Evolutionary conservation across 1,140 invertebrate species (phyloP), one percentile per base, ranked within the genome.

Genomic region (Metaphire vulgaris): DNA sequence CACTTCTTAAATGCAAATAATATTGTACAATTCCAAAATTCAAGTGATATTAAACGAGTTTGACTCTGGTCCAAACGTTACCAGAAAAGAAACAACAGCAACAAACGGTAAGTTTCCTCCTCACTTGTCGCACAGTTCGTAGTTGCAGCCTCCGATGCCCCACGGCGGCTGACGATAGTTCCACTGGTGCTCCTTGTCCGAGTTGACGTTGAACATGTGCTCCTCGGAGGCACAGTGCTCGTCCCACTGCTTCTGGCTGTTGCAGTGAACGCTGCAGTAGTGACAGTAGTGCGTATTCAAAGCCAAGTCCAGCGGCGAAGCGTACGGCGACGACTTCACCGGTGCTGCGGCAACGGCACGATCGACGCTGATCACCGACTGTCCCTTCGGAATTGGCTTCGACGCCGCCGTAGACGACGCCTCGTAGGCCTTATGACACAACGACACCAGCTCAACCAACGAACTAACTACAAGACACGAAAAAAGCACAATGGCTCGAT

Each of bases 151-250:
- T n/a, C 78, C 75, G 15, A 82, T 64, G 6, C 81, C 83, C 84
- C 83, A 84, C 6, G 84, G 83, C 64, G 84, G 84, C 67, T 84
- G 83, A 65, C 84, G 78, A 76, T 80, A 83, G 75, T 85, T 85
- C 84, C 84, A 85, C 80, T 83, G 83, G 74, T 83, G 83, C 70
- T 85, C 84, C 68, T 82, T 82, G 79, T 85, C 84, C 26, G 82
- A 83, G 77, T 83, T 83, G 14, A 85, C 81, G 75, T 84, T 84
- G 74, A 83, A 82, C 56, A 77, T 82, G 74, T 85, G 83, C 70
- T 80, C 80, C 74, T 85, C 82, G 12, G 82, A 83, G 14, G 82
- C 80, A 73, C 81, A 81, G 75, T 85, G 84, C 2, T 83, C 80
- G 65, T 84, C 84, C 84, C 84, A 84, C 75, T 85, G 82, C 71